A percentile compares a stretch with the other conserved stretches of the same genome.
phyloP scores from a whole-genome alignment of 2,888 invertebrate species.

The Drosophila sordidapex region DNA sequence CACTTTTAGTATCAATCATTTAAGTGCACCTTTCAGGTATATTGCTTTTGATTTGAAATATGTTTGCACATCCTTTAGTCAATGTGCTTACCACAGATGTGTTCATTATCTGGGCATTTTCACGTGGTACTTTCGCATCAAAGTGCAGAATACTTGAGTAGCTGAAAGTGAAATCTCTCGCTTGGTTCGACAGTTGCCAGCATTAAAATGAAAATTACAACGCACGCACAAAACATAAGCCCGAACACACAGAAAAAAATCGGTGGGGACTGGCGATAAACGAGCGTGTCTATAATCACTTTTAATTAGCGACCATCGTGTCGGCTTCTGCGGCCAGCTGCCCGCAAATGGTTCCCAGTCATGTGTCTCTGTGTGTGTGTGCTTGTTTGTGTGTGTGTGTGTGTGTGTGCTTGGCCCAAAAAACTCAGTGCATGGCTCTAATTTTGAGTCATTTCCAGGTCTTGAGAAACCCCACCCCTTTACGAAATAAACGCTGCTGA shows the following conservation, averaged over 20 bases:
- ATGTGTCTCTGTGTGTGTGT: background rate
- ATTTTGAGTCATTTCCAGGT: constrained; percentile 67
- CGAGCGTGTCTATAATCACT: constrained; percentile 78
- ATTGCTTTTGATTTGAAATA: background rate
- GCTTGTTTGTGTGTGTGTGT: background rate
- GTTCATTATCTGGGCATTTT: background rate
- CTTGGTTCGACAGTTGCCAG: constrained; percentile 17
- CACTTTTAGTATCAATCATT: background rate
- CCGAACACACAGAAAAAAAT: constrained; percentile 28
- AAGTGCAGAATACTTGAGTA: background rate
- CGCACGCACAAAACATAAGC: background rate
- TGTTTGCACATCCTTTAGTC: background rate
- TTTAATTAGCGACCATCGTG: constrained; percentile 69
- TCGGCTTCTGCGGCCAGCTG: constrained; percentile 14
- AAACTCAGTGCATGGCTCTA: constrained; percentile 56
- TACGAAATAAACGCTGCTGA: background rate
- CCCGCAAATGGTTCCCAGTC: constrained; percentile 45
- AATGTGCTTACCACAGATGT: background rate
- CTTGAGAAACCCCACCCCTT: constrained; percentile 9
- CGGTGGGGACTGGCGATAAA: constrained; percentile 44
- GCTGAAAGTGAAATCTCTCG: constrained; percentile 49
- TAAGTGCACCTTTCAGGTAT: background rate
- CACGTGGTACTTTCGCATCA: background rate
- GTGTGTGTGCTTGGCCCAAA: constrained; percentile 11
- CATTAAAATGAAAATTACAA: constrained; percentile 18